Base-by-base conservation (phyloP, 2,888 invertebrate species). In the Lottia scabra region DNA sequence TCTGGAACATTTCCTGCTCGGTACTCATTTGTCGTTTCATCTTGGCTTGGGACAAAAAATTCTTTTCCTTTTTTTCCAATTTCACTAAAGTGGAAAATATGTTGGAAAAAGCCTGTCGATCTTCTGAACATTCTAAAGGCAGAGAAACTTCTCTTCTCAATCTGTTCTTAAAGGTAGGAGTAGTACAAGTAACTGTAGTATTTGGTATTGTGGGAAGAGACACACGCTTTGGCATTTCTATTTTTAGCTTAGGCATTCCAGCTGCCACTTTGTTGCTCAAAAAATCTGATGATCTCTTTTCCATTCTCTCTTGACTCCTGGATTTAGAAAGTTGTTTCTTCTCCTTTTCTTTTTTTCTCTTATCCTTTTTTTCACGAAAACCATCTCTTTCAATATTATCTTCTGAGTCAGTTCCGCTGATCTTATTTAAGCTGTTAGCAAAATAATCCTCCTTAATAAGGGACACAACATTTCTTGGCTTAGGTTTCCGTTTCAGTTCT, bases 1-100 rank as follows among this genome's bases (percentile, higher is more conserved):
- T 95, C 90, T 96, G 95, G 95, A 95, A 96, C 63, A 94, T 91
- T 75, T 94, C 93, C 87, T 96, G 96, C 88, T 97, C 96, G 78
- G 93, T 93, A 81, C 95, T 95, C 85, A 84, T 86, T 82, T 88
- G 90, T 70, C 85, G 75, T 30, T 81, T 81, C 62, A 80, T 82
- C 43, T 79, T 73, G 12, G 79, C 75, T 44, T 75, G 73, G 12
- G 78, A 77, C 44, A 73, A 75, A 68, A 81, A 77, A 71, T 82
- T 81, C 63, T 76, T 75, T 65, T 87, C 86, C 72, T 86, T 85
- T 63, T 85, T 84, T n/a, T 90, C 90, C 83, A 95, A 92, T 83
- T 93, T 93, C 83, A 95, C 94, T 70, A 95, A 91, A 90, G 93
- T 92, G 81, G 93, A 93, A 89, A 95, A 93, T 0, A 93, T 94